Base-by-base conservation (phyloP, 2,888 invertebrate species). In the Eilema sororculum region DNA sequence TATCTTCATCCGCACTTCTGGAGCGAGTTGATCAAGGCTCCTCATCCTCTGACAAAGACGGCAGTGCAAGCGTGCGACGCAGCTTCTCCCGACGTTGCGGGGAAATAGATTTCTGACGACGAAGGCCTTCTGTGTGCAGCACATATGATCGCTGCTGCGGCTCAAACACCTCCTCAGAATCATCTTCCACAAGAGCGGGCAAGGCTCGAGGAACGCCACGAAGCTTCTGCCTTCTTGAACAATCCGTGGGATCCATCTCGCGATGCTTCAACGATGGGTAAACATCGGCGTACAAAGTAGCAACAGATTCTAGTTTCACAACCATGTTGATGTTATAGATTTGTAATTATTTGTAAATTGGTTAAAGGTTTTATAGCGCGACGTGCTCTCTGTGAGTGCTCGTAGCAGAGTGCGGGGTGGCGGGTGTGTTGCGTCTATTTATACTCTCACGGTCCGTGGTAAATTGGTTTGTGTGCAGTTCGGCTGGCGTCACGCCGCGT, bases 1-100 rank as follows among this genome's bases (percentile, higher is more conserved):
- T 84, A 86, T 85, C 93, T 93, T 93, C 92, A 89, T 91, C 90
- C 89, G 84, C 78, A 79, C 77, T 73, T 75, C 70, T 64, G 63
- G 65, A 75, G 75, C 77, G 56, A 73, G 63, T 65, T 69, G 86
- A 87, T 95, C 95, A 95, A 84, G 95, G 95, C 87, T 95, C 95
- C 82, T 95, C 95, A 33, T 95, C 95, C 71, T 95, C 95, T 5
- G 95, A 95, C 13, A 95, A 87, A 20, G 95, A 95, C 0, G 95
- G 95, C 75, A 95, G 89, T 10, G 91, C 94, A 58, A 94, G 82
- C 33, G 92, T 91, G 25, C 94, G 91, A 65, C 91, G 89, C 77
- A 93, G 86, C 76, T 89, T 90, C 86, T 93, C 91, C 12, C 92
- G 87, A 10, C 93, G 86, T 74, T 91, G 93, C 8, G 95, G 93